phyloP scores from a whole-genome alignment of 2,797 vertebrate genomes.

The Tauraco hartlaubi region DNA sequence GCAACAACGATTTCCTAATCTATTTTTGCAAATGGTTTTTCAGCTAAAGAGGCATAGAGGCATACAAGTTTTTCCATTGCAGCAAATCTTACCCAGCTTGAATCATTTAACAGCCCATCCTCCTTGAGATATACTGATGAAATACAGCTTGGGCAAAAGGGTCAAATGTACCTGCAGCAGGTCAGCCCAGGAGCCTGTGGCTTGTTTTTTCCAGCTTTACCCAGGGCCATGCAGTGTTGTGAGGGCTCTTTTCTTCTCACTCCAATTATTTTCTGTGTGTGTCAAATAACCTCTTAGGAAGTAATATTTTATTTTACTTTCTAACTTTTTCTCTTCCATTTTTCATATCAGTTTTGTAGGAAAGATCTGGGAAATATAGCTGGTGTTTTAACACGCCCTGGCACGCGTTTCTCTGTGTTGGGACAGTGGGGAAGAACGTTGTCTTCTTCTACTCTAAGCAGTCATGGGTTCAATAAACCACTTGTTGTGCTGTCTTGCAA shows the following conservation, averaged over 20 bases:
- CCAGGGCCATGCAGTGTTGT: not conserved
- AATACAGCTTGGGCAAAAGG: conserved; percentile 65
- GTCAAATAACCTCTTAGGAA: not conserved
- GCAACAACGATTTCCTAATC: not conserved
- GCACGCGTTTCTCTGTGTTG: rapidly evolving
- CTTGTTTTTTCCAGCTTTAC: conserved; percentile 5
- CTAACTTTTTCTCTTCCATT: not conserved
- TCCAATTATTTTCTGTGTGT: not conserved
- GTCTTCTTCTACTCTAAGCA: not conserved
- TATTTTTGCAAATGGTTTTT: not conserved
- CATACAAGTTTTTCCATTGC: conserved; percentile 56
- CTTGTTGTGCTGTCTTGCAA: not conserved
- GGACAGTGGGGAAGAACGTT: not conserved
- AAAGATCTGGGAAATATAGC: not conserved
- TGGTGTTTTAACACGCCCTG: not conserved
- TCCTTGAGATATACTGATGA: conserved; percentile 50
- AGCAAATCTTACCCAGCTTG: conserved; percentile 68
- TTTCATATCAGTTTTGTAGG: not conserved
- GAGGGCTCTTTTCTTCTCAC: conserved; percentile 1
- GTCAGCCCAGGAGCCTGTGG: not conserved
- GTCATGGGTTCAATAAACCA: not conserved
- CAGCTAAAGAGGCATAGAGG: not conserved
- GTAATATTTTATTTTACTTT: not conserved
- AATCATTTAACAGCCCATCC: conserved; percentile 77
- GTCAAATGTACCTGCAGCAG: conserved; percentile 65